These are phyloP conservation scores for Emydura subglobosa DNA, from an alignment of 2,113 vertebrate species.

Conservation along the genomic window DNA sequence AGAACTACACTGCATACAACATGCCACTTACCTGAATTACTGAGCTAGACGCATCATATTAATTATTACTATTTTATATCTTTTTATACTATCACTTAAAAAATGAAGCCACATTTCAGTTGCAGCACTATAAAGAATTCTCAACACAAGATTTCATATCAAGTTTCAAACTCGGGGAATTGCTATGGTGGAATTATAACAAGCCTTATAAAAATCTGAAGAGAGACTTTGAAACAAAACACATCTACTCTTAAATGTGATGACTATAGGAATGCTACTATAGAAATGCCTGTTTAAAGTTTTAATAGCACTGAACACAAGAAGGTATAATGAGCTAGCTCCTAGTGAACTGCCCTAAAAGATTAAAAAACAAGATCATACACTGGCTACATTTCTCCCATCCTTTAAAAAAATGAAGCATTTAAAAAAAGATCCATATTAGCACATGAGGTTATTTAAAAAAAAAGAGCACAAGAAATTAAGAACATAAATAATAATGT, in stretches of 20 bases:
- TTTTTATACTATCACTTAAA: neutral
- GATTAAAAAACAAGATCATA: fast-evolving
- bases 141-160: too few relatives aligned
- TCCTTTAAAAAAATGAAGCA: neutral
- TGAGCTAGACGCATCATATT: neutral
- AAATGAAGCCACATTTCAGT: too few relatives aligned
- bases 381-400: neutral
- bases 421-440: neutral
- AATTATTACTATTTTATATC: neutral
- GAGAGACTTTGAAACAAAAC: too few relatives aligned
- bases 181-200: too few relatives aligned
- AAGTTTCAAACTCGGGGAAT: too few relatives aligned
- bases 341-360: fast-evolving
- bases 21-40: too few relatives aligned
- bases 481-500: neutral
- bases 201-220: too few relatives aligned
- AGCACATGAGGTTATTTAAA: neutral
- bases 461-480: neutral
- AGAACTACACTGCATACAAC: neutral
- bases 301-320: too few relatives aligned
- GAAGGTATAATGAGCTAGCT: neutral
- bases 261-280: neutral
- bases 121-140: too few relatives aligned
- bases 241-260: too few relatives aligned
- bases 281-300: neutral